Conservation (phyloP, 2,797 vertebrate genomes). For the Todus mexicanus region DNA sequence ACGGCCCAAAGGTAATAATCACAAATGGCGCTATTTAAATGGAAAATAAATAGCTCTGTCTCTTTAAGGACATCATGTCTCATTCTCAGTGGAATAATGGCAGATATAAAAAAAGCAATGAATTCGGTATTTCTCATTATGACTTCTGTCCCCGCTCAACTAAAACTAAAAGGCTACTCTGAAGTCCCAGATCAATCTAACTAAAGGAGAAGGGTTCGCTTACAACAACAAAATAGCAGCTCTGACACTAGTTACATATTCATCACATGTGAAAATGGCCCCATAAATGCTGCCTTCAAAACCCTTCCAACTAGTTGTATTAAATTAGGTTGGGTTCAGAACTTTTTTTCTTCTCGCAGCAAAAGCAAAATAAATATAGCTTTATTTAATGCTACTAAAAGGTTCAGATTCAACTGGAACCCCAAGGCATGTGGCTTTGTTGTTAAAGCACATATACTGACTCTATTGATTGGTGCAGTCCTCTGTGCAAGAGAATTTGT, state of each 20-base stretch:
- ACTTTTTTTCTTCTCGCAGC: constrained; percentile 50
- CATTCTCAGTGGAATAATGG: constrained; percentile 38
- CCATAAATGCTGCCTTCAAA: constrained; percentile 65
- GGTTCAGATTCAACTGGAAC: constrained; percentile 68
- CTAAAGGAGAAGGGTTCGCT: constrained; percentile 51
- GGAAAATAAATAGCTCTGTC: constrained; percentile 57
- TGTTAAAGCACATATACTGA: constrained; percentile 63
- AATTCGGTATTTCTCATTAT: constrained; percentile 62
- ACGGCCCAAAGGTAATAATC: constrained; percentile 33
- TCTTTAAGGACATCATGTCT: constrained; percentile 44
- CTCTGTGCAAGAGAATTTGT: constrained; percentile 71
- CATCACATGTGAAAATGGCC: constrained; percentile 40
- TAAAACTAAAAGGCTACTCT: constrained; percentile 60
- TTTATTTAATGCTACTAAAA: constrained; percentile 75
- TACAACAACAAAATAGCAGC: constrained; percentile 54
- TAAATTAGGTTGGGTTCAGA: constrained; percentile 55
- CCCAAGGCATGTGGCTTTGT: constrained; percentile 66
- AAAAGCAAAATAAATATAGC: constrained; percentile 76
- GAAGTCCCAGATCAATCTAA: constrained; percentile 59
- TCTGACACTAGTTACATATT: constrained; percentile 64
- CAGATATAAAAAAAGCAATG: constrained; percentile 54
- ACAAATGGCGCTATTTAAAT: constrained; percentile 51
- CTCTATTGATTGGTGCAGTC: constrained; percentile 73
- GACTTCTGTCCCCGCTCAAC: constrained; percentile 46
- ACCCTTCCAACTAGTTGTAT: constrained; percentile 66